phyloP scores from a whole-genome alignment of 2,888 invertebrate genomes.

The Deilephila porcellus region DNA sequence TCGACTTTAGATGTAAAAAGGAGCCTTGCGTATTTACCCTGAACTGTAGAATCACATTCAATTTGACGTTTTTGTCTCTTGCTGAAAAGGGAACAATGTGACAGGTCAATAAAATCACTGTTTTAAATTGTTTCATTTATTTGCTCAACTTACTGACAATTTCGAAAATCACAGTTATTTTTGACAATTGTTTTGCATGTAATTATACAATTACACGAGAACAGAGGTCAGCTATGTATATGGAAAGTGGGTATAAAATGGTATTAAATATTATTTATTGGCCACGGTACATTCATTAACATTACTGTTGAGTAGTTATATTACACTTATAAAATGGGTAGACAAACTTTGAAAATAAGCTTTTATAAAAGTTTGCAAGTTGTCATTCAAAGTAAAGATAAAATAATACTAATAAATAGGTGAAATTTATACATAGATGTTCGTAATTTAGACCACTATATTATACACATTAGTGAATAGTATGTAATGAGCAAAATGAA shows the following conservation, averaged over 20 bases:
- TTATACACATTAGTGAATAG: conserved; percentile 48
- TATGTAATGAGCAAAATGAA: conserved; percentile 66
- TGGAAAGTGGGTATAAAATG: conserved; percentile 83
- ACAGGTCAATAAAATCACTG: conserved; percentile 15
- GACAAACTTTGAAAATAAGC: conserved; percentile 53
- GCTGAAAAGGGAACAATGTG: background rate
- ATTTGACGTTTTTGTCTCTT: too few relatives aligned
- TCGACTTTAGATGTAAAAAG: too few relatives aligned
- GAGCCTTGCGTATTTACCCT: too few relatives aligned
- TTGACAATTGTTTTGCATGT: conserved; percentile 81
- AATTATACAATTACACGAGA: conserved; percentile 77
- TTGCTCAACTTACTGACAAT: conserved; percentile 85
- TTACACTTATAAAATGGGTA: conserved; percentile 63
- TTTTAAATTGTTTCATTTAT: conserved; percentile 79
- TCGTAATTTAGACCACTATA: conserved; percentile 45
- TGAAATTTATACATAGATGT: conserved; percentile 44
- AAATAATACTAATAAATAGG: conserved; percentile 49
- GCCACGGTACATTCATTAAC: conserved; percentile 77
- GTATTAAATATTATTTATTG: conserved; percentile 81
- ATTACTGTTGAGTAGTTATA: conserved; percentile 70
- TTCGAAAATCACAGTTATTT: conserved; percentile 85
- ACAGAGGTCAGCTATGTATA: conserved; percentile 78
- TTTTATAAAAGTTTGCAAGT: conserved; percentile 38
- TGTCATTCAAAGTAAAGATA: conserved; percentile 47
- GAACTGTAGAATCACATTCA: too few relatives aligned